These are phyloP conservation scores for Trypoxylus dichotomus DNA, from an alignment of 1,140 invertebrate species.

Conservation along the genomic window DNA sequence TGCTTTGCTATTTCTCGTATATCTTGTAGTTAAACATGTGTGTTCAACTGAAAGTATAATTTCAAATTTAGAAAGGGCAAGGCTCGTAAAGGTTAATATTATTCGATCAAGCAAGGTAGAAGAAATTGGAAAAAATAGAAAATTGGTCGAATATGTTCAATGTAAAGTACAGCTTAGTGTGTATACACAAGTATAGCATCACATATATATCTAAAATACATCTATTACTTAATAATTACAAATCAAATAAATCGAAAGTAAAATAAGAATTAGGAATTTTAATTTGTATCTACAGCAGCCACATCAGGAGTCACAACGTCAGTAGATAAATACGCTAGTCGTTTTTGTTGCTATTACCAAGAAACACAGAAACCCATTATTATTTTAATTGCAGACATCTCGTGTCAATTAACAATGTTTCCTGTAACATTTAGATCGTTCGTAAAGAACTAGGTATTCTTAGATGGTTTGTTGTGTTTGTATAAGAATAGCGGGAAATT, in stretches of 20 bases:
- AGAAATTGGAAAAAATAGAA: no score
- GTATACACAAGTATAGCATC: no score
- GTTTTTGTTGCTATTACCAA: background rate
- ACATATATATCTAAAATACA: no score
- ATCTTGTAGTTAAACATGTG: no score
- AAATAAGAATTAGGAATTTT: background rate
- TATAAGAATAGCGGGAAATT: background rate
- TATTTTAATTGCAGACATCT: slow-evolving; percentile 20
- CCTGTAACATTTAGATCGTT: slow-evolving; percentile 12
- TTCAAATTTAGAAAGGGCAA: no score
- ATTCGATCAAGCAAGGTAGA: no score
- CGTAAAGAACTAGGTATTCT: background rate
- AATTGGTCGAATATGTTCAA: no score
- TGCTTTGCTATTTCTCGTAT: no score
- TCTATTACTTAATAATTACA: background rate
- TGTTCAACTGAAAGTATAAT: no score
- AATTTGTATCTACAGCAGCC: background rate
- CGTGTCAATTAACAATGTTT: slow-evolving; percentile 21
- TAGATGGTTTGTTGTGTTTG: background rate
- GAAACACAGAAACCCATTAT: slow-evolving; percentile 12
- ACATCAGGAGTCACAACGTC: background rate
- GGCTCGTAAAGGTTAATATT: no score
- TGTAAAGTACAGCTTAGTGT: no score
- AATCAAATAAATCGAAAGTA: background rate
- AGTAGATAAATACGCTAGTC: background rate